Base-by-base conservation (phyloP, 2,797 vertebrate genomes). In the Coregonus sp. region DNA sequence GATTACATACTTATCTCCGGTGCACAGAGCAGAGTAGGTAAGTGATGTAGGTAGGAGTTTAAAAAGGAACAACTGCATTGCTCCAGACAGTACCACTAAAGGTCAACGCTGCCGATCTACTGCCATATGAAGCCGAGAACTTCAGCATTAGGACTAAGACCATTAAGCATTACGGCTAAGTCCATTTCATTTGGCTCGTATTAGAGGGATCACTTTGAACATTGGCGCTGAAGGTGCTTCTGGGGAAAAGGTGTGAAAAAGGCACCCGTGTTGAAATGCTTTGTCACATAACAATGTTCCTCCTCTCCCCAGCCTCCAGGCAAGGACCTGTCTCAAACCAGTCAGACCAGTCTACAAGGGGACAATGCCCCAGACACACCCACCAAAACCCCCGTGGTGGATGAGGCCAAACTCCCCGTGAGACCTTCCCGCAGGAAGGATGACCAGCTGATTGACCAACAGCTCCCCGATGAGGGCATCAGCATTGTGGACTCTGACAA, bases 291-390 rank as follows among this genome's bases (percentile, higher is more conserved):
- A 85, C 61, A 66, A 12, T 12, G 20, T 63, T 12, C 61, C 5
- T 66, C 16, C 72, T 74, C 37, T 70, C 68, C 84, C 20, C 74
- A 98, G 97, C 81, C 95, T 73, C 84, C 93, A 0, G 92, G 83
- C 29, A 93, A 93, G 73, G 94, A 95, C 80, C 91, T 92, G 1
- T 94, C 94, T 0, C 92, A 94, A 81, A 92, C 69, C 0, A 96
- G 93, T 88, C 95, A 95, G 86, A 88, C 93, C 81, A 96, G 94
- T 83, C 86, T 96, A 68, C 93, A 95, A 15, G 92, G 85, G 0
- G 94, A 95, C 77, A 94, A 93, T 12, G 80, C 86, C 74, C 54
- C 14, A 65, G 68, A 73, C n/a, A 59, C 73, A 0, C 68, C 88
- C 75, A 2, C 82, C 85, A 71, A 86, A 11, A 63, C 75, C 37